Evolutionary conservation across 2,797 vertebrate species (phyloP), one percentile per base, ranked within the genome.

Genomic region (Megaceryle alcyon): DNA sequence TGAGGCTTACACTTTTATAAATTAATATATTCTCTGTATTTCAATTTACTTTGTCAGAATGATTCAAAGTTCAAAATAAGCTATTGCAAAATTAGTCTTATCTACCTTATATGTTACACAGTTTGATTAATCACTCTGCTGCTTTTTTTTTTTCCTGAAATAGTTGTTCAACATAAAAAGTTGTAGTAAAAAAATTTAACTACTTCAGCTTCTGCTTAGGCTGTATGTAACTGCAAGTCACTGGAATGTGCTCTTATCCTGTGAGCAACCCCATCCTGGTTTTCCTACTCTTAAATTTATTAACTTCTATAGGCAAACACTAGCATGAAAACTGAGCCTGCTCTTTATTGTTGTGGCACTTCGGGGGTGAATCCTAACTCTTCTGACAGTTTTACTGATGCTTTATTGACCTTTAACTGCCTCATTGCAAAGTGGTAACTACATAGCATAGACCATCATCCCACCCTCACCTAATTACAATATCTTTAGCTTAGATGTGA

Each of bases 251-350:
- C 33, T 64, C 76, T 76, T 35, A 17, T 53, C 16, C 46, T 37
- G 12, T 54, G 28, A 49, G 16, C 0, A 0, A 26, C 9, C 7
- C 12, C 9, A 19, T 2, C 15, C 7, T 44, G 7, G 3, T 41
- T 59, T 70, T 75, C 12, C 41, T 48, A 22, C 31, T 66, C 6
- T n/a, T 48, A 60, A 76, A 63, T 77, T 63, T 61, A 28, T 66
- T 61, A n/a, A 29, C 12, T 76, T 57, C 20, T 54, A 4, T 26
- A 69, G 31, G 18, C 3, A 33, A 75, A 76, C 33, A 49, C 4
- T 33, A 22, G 1, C 22, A 54, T 59, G 22, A 87, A 79, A 82
- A 82, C 5, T 46, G 16, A 85, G 6, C 3, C 39, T 1, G 7
- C 7, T 46, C 12, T 54, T 82, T 23, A 39, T 13, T 7, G 87